Evolutionary conservation across 1,140 invertebrate species (phyloP), one percentile per base, ranked within the genome.

Genomic region (Meloidogyne floridensis): DNA sequence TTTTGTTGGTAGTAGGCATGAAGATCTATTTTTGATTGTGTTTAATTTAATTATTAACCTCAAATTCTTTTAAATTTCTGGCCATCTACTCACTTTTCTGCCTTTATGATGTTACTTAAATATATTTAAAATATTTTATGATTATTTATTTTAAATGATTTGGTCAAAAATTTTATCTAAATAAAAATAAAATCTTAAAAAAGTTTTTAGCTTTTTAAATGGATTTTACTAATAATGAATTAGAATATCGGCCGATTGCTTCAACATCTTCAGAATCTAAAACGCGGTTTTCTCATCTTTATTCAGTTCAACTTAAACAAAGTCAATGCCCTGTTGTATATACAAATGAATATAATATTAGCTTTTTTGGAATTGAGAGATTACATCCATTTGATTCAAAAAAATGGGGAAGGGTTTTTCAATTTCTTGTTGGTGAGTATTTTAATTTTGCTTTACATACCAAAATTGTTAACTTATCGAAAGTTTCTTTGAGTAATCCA

Each of bases 381-480:
- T 91, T 95, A 18, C 95, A 95, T 92, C 93, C 94, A n/a, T 95
- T 96, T 91, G 95, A 96, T 92, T 92, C 94, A 3, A 92, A 92
- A 84, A 96, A 95, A 92, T 95, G 95, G 93, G 93, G 93, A 76
- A 93, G 93, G 88, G 93, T 95, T 1, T 88, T 88, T 84, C 77
- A 87, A n/a, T 90, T 90, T 83, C 87, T 93, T 91, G 89, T 91
- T 93, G 92, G 94, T 94, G 86, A 85, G 80, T 32, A 32, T 32
- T 32, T 32, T 32, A 32, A 32, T 32, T 32, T 32, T 32, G 32
- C 32, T 32, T 32, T 32, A 32, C 32, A 1, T n/a, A n/a, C n/a
- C n/a, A n/a, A n/a, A n/a, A n/a, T n/a, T n/a, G n/a, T n/a, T n/a
- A n/a, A n/a, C n/a, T n/a, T n/a, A n/a, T n/a, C n/a, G n/a, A n/a